Conservation (phyloP, 2,888 invertebrate genomes). For the Neocrepidodera transversa region DNA sequence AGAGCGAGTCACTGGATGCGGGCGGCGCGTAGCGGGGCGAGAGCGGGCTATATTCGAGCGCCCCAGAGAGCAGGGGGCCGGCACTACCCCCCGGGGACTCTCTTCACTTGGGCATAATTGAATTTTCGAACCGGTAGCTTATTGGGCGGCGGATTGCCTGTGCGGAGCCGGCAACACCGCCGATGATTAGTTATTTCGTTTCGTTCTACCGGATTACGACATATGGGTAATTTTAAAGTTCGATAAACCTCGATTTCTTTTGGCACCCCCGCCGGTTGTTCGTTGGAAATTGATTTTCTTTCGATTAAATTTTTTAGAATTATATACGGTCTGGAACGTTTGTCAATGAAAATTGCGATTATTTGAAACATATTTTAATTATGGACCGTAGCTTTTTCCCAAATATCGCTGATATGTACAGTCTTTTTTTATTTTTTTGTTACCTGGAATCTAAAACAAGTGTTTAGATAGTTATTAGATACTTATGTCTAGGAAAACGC, state of each 20-base stretch:
- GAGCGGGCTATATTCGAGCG: slow-evolving; percentile 11
- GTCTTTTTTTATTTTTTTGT: too few species aligned
- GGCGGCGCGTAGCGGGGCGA: not conserved
- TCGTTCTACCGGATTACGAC: slow-evolving; percentile 56
- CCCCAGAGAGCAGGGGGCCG: slow-evolving; percentile 38
- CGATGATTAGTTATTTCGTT: slow-evolving; percentile 60
- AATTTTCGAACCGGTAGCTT: slow-evolving; percentile 60
- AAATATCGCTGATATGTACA: too few species aligned
- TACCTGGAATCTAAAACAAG: too few species aligned
- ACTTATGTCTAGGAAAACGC: too few species aligned
- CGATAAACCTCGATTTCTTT: slow-evolving; percentile 47
- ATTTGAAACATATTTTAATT: too few species aligned
- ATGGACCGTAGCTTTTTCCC: too few species aligned
- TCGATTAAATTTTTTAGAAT: not conserved
- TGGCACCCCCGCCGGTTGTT: not conserved
- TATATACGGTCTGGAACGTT: not conserved
- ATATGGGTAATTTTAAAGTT: slow-evolving; percentile 59
- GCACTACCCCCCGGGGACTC: slow-evolving; percentile 50
- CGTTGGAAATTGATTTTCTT: slow-evolving; percentile 10
- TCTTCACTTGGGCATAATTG: slow-evolving; percentile 60
- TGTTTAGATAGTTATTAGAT: too few species aligned
- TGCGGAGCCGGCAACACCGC: slow-evolving; percentile 48
- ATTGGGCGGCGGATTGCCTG: slow-evolving; percentile 59
- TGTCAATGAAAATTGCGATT: too few species aligned
- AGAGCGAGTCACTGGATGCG: not conserved